These are phyloP conservation scores for Oeneis ivallda DNA, from an alignment of 2,888 invertebrate species.

Conservation along the genomic window DNA sequence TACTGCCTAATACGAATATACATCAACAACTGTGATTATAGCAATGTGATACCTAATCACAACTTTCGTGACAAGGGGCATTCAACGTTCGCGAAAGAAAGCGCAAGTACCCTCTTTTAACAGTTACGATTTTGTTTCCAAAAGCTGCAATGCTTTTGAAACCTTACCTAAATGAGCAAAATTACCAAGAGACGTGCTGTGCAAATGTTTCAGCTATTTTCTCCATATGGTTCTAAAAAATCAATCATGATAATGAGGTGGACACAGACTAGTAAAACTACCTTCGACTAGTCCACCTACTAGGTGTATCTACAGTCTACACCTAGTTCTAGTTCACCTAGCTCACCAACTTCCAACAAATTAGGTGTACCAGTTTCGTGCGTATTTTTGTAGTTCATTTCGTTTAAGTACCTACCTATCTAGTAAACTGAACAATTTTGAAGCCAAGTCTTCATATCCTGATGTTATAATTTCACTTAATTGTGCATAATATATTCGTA, in stretches of 20 bases:
- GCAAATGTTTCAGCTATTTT: no score
- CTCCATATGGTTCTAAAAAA: no score
- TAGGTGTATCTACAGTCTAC: no score
- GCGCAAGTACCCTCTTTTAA: neutral
- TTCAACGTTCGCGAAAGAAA: no score
- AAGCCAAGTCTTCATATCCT: neutral
- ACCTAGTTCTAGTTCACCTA: no score
- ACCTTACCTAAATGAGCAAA: neutral
- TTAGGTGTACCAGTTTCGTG: no score
- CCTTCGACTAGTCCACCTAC: neutral
- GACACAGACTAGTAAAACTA: neutral
- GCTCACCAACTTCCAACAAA: no score
- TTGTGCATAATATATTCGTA: conserved; percentile 5
- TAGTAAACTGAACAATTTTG: conserved; percentile 1
- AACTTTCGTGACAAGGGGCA: no score
- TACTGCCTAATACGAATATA: no score
- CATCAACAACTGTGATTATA: no score
- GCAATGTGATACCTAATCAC: no score
- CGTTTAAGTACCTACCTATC: neutral
- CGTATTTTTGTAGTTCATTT: neutral
- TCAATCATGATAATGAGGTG: no score
- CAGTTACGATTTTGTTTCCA: neutral
- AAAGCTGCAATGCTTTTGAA: neutral
- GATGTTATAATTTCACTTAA: neutral
- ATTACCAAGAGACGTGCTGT: neutral